Evolutionary conservation across 2,888 invertebrate species (phyloP).

Genomic region (Ferrisia virgata): DNA sequence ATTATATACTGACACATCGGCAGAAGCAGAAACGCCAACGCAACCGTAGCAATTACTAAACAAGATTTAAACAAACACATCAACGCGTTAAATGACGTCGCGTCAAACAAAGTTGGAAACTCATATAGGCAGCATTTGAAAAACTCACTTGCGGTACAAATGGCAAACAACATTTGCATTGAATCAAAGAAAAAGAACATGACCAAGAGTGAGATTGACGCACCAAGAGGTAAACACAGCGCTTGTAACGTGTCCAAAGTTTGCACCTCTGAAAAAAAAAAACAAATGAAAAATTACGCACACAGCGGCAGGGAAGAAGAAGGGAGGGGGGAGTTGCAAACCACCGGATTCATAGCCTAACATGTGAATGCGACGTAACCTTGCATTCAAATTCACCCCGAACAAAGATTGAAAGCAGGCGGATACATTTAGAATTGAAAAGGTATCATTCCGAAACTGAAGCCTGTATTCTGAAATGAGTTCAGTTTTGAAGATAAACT

Average conservation of each 20-base stretch:
- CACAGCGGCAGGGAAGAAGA: too few relatives aligned
- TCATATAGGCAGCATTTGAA: too few relatives aligned
- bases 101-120: not conserved
- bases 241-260: conserved; percentile 97
- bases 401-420: too few relatives aligned
- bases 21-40: conserved; percentile 89
- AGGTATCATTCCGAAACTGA: too few relatives aligned
- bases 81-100: not conserved
- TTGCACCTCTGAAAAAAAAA: conserved; percentile 67
- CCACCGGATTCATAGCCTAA: too few relatives aligned
- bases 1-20: conserved; percentile 97
- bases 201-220: conserved; percentile 89
- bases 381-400: too few relatives aligned
- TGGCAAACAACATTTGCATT: conserved; percentile 93
- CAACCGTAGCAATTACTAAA: conserved; percentile 92
- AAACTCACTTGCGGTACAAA: conserved; percentile 92
- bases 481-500: too few relatives aligned
- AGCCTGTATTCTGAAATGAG: too few relatives aligned
- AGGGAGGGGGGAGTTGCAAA: too few relatives aligned
- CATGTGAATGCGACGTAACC: too few relatives aligned
- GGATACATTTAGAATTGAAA: too few relatives aligned
- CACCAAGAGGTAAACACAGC: conserved; percentile 90
- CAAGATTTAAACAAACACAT: conserved; percentile 50
- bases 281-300: conserved; percentile 36
- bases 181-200: conserved; percentile 99